Evolutionary conservation across 2,888 invertebrate genomes (phyloP), one percentile per base, ranked within the genome.

Genomic region (Limnephilus rhombicus): DNA sequence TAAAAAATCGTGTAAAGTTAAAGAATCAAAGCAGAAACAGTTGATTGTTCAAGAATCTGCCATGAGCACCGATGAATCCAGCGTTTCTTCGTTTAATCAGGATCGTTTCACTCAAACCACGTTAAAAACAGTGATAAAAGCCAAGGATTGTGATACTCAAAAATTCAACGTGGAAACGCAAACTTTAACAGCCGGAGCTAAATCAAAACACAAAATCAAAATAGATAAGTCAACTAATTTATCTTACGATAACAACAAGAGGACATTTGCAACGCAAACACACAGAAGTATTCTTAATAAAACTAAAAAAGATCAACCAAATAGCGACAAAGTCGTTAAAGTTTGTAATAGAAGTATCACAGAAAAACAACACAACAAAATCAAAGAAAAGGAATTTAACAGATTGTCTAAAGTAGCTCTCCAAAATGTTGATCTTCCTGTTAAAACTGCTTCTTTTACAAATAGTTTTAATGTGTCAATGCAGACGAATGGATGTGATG

Each of bases 41-140:
- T 53, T 24, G 12, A 31, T 53, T 53, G 49, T 68, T 13, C 31
- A 87, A 87, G 53, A 87, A 87, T 29, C 53, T 18, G 5, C 49
- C 34, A 18, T 49, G 18, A 80, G 41, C 80, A 80, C 24, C 1
- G 88, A 89, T 80, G 88, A 89, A 37, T 89, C 88, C 24, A n/a
- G 80, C 3, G 80, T 45, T 80, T 89, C 88, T n/a, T 89, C 88
- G 9, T 49, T 86, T 13, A 91, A 88, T 15, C 87, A 37, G n/a
- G 93, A 93, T 45, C 90, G 90, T 49, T 93, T 89, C 31, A 93
- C 93, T 12, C 93, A 93, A 80, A 93, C 93, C 4, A 68, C 89
- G n/a, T 53, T 93, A 31, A 93, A 93, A 85, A 81, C 87, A 11
- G 85, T 92, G 24, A 88, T 91, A 82, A 93, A 93, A 88, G 83